These are phyloP conservation scores for Pungitius pungitius DNA, from an alignment of 2,113 vertebrate genomes.

Conservation along the genomic window DNA sequence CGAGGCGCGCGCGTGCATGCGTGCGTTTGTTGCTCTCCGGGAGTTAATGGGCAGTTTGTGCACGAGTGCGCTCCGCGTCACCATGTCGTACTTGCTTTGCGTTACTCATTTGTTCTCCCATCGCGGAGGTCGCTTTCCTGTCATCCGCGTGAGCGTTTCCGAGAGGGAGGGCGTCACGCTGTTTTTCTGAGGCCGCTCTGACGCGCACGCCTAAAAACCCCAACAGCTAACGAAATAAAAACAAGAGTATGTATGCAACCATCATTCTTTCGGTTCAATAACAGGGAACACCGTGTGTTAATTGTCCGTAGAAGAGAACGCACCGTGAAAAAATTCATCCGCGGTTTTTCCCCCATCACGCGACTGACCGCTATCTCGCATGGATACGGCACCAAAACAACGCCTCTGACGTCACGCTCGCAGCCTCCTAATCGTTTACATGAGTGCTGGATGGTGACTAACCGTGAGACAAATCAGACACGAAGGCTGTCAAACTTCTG, in stretches of 20 bases:
- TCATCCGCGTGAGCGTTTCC: slow-evolving; percentile 14
- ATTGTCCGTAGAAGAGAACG: slow-evolving; percentile 42
- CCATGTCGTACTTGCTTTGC: not conserved
- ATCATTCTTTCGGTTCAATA: slow-evolving; percentile 23
- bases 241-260: not conserved
- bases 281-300: slow-evolving; percentile 45
- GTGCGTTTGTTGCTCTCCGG: not conserved
- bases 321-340: slow-evolving; percentile 25
- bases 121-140: slow-evolving; percentile 12
- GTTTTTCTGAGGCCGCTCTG: not conserved
- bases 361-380: not conserved
- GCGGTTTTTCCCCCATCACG: slow-evolving; percentile 17
- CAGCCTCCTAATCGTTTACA: slow-evolving; percentile 25
- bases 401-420: slow-evolving; percentile 26
- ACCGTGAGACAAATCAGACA: slow-evolving; percentile 52
- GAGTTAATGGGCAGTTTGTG: not conserved
- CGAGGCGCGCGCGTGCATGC: not conserved
- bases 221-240: slow-evolving; percentile 5
- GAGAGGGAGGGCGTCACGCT: not conserved
- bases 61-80: not conserved
- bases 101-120: slow-evolving; percentile 32
- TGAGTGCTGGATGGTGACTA: slow-evolving; percentile 31
- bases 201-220: slow-evolving; percentile 28
- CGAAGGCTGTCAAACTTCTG: slow-evolving; percentile 37
- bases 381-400: slow-evolving; percentile 26